Base-by-base conservation (phyloP, 2,113 vertebrate genomes). In the Danio rerio region DNA sequence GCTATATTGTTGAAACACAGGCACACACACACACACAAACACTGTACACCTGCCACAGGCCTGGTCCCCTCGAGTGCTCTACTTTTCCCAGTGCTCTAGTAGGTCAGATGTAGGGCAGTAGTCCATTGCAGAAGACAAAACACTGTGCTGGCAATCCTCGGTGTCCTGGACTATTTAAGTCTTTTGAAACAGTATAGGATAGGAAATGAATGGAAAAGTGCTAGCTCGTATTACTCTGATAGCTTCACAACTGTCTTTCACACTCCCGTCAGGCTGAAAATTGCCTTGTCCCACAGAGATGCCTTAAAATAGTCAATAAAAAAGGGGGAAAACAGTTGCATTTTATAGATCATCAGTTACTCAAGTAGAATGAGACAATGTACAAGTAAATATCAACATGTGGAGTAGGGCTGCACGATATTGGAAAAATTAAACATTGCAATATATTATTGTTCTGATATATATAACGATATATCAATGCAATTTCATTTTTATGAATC, bases 101-200 rank as follows among this genome's bases (percentile, higher is more conserved):
- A 62, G 78, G 73, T 84, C 71, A 80, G 52, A 79, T 80, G 56
- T 83, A 83, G 80, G 80, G 59, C 59, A 87, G 9, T 70, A 80
- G 31, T 81, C 50, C 43, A n/a, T 13, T 13, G 59, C n/a, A 68
- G 42, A 9, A 21, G 42, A 61, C 8, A 59, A 50, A 78, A 42
- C 73, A 59, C 6, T 20, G 55, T 50, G 43, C 56, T 77, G 21
- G 31, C 58, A 21, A 43, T 18, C 1, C 69, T 18, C 47, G n/a
- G 58, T 66, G 52, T 66, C 18, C 18, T 13, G 20, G 58, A 59
- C 72, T 40, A 58, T 12, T 21, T 59, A 11, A 9, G 20, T 53
- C 55, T 72, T 73, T 58, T 4, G 9, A 66, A 73, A 18, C 66
- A 45, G 8, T 20, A 31, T 31, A 15, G 43, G 65, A 81, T 9